Evolutionary conservation across 1,140 invertebrate species (phyloP), one percentile per base, ranked within the genome.

Genomic region (Cecropterus lyciades): DNA sequence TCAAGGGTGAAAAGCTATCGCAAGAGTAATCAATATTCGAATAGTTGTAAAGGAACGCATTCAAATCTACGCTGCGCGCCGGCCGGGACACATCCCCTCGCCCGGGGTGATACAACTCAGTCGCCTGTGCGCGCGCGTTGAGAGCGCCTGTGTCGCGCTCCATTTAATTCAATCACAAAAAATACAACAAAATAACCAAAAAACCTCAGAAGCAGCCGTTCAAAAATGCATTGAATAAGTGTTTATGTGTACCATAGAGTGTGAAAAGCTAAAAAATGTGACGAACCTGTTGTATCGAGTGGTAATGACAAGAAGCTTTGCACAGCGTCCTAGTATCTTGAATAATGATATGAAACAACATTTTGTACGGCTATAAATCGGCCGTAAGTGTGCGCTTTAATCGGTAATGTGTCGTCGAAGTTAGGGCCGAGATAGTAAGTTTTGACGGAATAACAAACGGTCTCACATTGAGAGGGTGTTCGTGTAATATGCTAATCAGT

Each of bases 311-410:
- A 72, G 70, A 75, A 79, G 75, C 73, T 80, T 80, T 75, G 52
- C 72, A 73, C 67, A 79, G 79, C 80, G 73, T 82, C 75, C 66
- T 67, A 72, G 71, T 75, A 75, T 80, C 73, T 74, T 79, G 78
- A 81, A 82, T 82, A 86, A 84, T 85, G 84, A 87, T 85, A 85
- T 87, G 77, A 84, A 88, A 89, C 79, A 83, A 83, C 80, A 82
- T 88, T 87, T 85, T 75, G 77, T 82, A 73, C 71, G 59, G 65
- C 76, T 76, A 88, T 87, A 91, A 87, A 87, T 87, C 80, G 71
- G 67, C 69, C 74, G 82, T 84, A 77, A 81, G 73, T 73, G 74
- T 81, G 75, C 48, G 42, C 62, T 79, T 82, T 84, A 84, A 88
- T 89, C 79, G 80, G 75, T 88, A 87, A 88, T 86, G 78, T 85